Evolutionary conservation across 2,113 vertebrate species (phyloP), one percentile per base, ranked within the genome.

Genomic region (Bothrops jararaca): DNA sequence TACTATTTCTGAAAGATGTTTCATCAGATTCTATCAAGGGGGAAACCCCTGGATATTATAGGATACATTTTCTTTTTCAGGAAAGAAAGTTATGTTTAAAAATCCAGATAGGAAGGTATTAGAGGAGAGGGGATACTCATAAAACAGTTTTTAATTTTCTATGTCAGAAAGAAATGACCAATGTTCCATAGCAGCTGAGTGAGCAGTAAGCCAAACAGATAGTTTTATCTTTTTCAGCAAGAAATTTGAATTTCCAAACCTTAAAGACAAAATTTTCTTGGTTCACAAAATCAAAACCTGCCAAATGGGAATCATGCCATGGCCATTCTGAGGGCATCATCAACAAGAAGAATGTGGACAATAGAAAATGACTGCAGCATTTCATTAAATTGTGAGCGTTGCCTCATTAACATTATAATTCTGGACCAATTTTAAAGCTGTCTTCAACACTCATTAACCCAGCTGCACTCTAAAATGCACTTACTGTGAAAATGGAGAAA

Each of bases 1-100:
- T 39, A 89, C 23, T 90, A 7, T 95, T 64, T 93, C 93, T 96
- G 95, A 96, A 97, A 96, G 74, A 87, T 92, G 64, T 56, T 94
- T 24, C 69, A 95, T 94, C 95, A 96, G 29, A 89, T 96, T 93
- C 86, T 96, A 89, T 95, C 90, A 95, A 39, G 54, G 69, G 54
- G 9, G 58, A 95, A 29, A 95, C 57, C 60, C 0, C 90, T 86
- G 39, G 85, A 2, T 48, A 93, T 69, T 9, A 91, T 0, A 3
- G 52, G 29, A 13, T 85, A 89, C 91, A 80, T 87, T 0, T 3
- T 5, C 89, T 93, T 92, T 85, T 69, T 80, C 74, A 93, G 45
- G 56, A 58, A 95, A 93, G 12, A 4, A 23, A n/a, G 10, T 12
- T 64, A 26, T 92, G 89, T 58, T 86, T 91, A 69, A 93, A 89